Evolutionary conservation across 2,113 vertebrate genomes (phyloP), one percentile per base, ranked within the genome.

Genomic region (Microtus montanus): DNA sequence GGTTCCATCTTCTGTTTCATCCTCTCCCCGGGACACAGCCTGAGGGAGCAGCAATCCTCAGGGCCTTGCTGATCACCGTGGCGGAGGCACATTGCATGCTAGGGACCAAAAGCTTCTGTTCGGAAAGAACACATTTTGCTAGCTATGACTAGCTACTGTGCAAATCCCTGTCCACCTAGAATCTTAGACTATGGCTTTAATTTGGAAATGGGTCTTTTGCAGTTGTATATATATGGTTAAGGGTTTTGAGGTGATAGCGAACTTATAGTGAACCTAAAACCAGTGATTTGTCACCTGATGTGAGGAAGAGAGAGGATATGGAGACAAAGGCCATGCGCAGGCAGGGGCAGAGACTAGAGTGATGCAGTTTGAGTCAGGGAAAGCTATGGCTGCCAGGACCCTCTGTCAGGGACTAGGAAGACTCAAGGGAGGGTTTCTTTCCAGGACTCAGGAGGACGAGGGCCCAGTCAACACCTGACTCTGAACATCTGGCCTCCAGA

Each of bases 131-230:
- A 44, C 28, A 58, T 10, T 10, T 86, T 44, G 54, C 19, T 58
- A 30, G 52, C 24, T 89, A 15, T 17, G 7, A 4, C 5, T 30
- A 73, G 30, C n/a, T 75, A 28, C 13, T 41, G n/a, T 38, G n/a
- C 80, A 83, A 28, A 93, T 77, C 87, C 61, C 61, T 4, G 6
- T 44, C 38, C 7, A 49, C 58, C 17, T 13, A 9, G 49, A 89
- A 92, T 33, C 30, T 92, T 52, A 93, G 41, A 92, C n/a, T 70
- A 54, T 94, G 63, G 61, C 7, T 58, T 87, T 80, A 68, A 66
- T 85, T 88, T 88, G n/a, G 24, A 89, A 96, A 44, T 20, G 44
- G 20, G 22, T 15, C 38, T n/a, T 75, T 80, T 70, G 19, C 33
- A 70, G 22, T 28, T 49, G 3, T n/a, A 68, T 70, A 64, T n/a